Conservation (phyloP, 2,113 vertebrate species). For the Rhinoptilus africanus region DNA sequence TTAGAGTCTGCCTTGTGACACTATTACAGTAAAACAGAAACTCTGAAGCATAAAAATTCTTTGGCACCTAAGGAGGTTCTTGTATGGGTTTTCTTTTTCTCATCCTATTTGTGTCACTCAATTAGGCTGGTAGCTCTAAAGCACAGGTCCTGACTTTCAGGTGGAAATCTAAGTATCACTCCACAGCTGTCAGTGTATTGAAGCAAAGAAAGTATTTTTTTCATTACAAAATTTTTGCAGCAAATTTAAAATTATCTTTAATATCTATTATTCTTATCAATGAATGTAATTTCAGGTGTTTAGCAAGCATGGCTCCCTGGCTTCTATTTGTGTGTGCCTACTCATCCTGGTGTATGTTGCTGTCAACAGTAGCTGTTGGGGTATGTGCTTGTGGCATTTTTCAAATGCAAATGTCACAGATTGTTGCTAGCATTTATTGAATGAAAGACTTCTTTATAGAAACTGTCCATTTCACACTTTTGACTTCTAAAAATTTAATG, state of each 20-base stretch:
- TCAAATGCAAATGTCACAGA: not conserved
- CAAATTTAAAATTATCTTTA: not conserved
- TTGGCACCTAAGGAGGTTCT: conserved; percentile 22
- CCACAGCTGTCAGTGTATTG: not conserved
- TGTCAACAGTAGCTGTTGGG: not conserved
- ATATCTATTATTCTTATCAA: not conserved
- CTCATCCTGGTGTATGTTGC: not conserved
- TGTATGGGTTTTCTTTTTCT: not conserved
- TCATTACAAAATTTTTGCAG: not conserved
- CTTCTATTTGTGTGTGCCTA: not conserved
- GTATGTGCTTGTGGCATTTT: not conserved
- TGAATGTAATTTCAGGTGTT: not conserved
- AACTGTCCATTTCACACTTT: not conserved
- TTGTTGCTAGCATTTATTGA: not conserved
- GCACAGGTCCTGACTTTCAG: not conserved
- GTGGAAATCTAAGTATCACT: not conserved
- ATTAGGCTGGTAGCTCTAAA: not conserved
- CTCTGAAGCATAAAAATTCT: conserved; percentile 8
- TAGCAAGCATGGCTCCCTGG: not conserved
- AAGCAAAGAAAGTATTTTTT: not conserved
- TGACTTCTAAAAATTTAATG: not conserved
- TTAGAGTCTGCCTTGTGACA: not conserved
- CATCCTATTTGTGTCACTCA: not conserved
- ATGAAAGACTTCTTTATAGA: not conserved
- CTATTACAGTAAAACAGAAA: not conserved